Conservation (phyloP, 2,113 vertebrate species). For the Etheostoma spectabile region DNA sequence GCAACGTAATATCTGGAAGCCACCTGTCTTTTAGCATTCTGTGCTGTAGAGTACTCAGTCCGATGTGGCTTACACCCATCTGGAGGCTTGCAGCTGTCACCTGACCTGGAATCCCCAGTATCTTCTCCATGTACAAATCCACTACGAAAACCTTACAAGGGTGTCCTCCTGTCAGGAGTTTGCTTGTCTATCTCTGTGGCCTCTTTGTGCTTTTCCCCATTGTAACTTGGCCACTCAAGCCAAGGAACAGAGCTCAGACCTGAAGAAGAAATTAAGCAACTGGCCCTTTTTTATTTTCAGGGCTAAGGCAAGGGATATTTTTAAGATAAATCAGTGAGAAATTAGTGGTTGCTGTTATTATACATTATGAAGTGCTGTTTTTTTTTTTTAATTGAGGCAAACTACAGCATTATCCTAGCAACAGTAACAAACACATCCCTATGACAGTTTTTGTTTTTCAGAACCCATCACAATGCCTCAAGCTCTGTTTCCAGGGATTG, state of each 20-base stretch:
- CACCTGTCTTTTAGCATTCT: constrained; percentile 67
- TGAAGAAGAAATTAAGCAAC: neutral
- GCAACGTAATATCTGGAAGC: constrained; percentile 75
- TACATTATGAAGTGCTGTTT: constrained; percentile 18
- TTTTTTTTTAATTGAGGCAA: constrained; percentile 22
- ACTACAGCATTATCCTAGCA: constrained; percentile 12
- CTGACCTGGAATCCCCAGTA: constrained; percentile 25
- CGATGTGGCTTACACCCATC: constrained; percentile 53
- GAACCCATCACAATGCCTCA: constrained; percentile 41
- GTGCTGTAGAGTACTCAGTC: constrained; percentile 44
- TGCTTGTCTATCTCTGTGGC: neutral
- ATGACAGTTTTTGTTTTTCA: neutral
- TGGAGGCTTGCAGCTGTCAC: constrained; percentile 63
- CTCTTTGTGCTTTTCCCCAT: constrained; percentile 4
- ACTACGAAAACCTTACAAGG: constrained; percentile 36
- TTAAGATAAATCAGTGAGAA: neutral
- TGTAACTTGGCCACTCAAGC: neutral
- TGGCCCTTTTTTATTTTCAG: constrained; percentile 15
- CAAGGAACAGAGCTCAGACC: neutral
- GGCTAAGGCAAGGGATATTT: neutral
- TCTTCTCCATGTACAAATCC: constrained; percentile 11
- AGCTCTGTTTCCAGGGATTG: constrained; percentile 56
- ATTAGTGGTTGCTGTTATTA: neutral
- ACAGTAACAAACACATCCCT: constrained; percentile 7
- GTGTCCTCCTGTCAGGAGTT: constrained; percentile 23